Conservation (phyloP, 2,888 invertebrate species). For the Caenorhabditis japonica region DNA sequence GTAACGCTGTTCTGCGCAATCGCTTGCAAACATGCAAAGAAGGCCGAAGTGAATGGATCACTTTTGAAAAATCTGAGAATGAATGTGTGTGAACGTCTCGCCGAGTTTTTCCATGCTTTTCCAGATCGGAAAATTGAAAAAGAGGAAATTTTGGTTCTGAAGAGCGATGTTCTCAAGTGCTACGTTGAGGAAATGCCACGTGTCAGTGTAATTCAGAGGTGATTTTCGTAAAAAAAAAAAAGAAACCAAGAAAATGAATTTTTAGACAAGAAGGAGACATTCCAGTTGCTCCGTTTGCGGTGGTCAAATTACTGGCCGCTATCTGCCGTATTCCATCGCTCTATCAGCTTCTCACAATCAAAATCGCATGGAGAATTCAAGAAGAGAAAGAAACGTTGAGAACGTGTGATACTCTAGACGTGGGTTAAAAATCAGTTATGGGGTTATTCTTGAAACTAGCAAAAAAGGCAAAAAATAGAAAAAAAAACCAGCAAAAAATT, state of each 20-base stretch:
- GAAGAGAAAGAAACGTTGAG: conserved; percentile 9
- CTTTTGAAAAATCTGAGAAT: conserved; percentile 43
- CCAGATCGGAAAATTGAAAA: conserved; percentile 42
- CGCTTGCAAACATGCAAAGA: conserved; percentile 28
- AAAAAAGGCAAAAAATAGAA: too few relatives aligned
- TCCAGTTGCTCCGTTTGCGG: conserved; percentile 49
- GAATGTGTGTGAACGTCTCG: conserved; percentile 45
- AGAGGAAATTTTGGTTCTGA: conserved; percentile 30
- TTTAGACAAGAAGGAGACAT: conserved; percentile 20
- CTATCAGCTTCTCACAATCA: conserved; percentile 39
- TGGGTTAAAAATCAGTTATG: too few relatives aligned
- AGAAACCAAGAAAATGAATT: too few relatives aligned
- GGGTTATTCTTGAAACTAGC: too few relatives aligned
- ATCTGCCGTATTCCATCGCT: conserved; percentile 39
- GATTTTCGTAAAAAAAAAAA: too few relatives aligned
- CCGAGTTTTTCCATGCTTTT: conserved; percentile 62
- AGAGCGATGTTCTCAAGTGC: conserved; percentile 17
- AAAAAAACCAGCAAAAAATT: too few relatives aligned
- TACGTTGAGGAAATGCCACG: conserved; percentile 22
- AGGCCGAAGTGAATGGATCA: conserved; percentile 11
- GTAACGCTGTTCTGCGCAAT: conserved; percentile 44
- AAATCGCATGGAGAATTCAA: conserved; percentile 30
- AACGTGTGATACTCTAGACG: conserved; percentile 38
- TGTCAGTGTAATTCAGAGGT: conserved; percentile 36
- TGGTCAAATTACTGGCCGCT: conserved; percentile 40